Evolutionary conservation across 2,888 invertebrate genomes (phyloP).

Genomic region (Sussaba pulchella): DNA sequence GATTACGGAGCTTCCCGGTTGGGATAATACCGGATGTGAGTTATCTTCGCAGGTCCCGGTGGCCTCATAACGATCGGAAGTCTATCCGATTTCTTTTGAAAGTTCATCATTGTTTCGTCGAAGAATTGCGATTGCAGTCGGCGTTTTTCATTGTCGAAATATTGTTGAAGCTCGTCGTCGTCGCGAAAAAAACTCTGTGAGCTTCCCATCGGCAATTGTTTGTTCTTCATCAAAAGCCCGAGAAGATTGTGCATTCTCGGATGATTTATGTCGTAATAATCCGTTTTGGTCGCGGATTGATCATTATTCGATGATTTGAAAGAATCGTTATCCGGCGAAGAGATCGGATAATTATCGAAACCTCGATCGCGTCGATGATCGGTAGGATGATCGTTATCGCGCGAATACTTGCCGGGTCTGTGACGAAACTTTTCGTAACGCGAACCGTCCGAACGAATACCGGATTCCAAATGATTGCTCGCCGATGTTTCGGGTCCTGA

Average conservation of each 20-base stretch:
- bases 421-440: slow-evolving; percentile 65
- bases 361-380: slow-evolving; percentile 55
- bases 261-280: slow-evolving; percentile 77
- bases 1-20: slow-evolving; percentile 16
- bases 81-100: slow-evolving; percentile 74
- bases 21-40: slow-evolving; percentile 38
- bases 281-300: slow-evolving; percentile 66
- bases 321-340: slow-evolving; percentile 65
- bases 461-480: slow-evolving; percentile 67
- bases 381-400: slow-evolving; percentile 60
- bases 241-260: slow-evolving; percentile 80
- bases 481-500: slow-evolving; percentile 71
- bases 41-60: slow-evolving; percentile 22
- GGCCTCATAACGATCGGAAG: slow-evolving; percentile 52
- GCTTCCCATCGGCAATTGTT: slow-evolving; percentile 76
- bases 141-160: slow-evolving; percentile 75
- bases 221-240: slow-evolving; percentile 82
- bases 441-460: slow-evolving; percentile 56
- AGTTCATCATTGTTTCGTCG: slow-evolving; percentile 71
- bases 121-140: slow-evolving; percentile 72
- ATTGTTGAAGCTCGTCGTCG: slow-evolving; percentile 72
- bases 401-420: slow-evolving; percentile 29
- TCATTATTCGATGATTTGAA: slow-evolving; percentile 65
- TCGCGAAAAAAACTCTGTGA: slow-evolving; percentile 71
- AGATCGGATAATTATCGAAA: slow-evolving; percentile 69